phyloP scores from a whole-genome alignment of 2,888 invertebrate species.

The Acanthopleura granulata region DNA sequence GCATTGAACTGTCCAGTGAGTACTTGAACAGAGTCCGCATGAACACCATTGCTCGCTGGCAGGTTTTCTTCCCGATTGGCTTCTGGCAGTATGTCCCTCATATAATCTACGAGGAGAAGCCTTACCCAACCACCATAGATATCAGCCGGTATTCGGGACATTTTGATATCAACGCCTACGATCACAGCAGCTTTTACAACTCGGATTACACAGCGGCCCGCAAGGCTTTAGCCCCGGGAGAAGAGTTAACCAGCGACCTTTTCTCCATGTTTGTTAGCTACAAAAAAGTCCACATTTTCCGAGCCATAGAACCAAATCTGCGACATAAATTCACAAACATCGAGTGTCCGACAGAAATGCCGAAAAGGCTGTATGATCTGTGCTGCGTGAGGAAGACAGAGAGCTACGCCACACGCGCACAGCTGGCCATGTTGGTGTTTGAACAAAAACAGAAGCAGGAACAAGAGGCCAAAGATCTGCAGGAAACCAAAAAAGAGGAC shows the following conservation, averaged over 20 bases:
- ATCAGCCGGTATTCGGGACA: slow-evolving; percentile 75
- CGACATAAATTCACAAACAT: slow-evolving; percentile 72
- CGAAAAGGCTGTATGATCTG: slow-evolving; percentile 42
- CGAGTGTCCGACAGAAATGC: slow-evolving; percentile 52
- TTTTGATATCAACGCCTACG: slow-evolving; percentile 82
- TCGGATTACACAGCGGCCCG: slow-evolving; percentile 80
- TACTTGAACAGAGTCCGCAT: slow-evolving; percentile 94
- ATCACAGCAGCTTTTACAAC: slow-evolving; percentile 85
- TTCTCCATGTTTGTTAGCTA: slow-evolving; percentile 81
- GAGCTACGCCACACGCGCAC: slow-evolving; percentile 60
- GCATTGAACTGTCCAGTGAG: slow-evolving; percentile 60
- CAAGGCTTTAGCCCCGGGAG: slow-evolving; percentile 71
- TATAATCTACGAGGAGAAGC: slow-evolving; percentile 64
- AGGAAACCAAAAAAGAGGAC: not conserved
- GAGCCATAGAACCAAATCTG: slow-evolving; percentile 86
- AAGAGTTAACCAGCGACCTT: slow-evolving; percentile 66
- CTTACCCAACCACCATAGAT: slow-evolving; percentile 62
- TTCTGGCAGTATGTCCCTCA: slow-evolving; percentile 88
- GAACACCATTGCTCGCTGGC: slow-evolving; percentile 91
- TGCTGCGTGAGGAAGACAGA: slow-evolving; percentile 54
- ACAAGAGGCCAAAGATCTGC: slow-evolving; percentile 10
- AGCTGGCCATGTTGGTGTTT: slow-evolving; percentile 64
- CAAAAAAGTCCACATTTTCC: slow-evolving; percentile 79
- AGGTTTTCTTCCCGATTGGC: slow-evolving; percentile 92
- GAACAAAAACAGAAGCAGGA: slow-evolving; percentile 48